phyloP scores from a whole-genome alignment of 2,888 invertebrate species.

The Chymomyza caudatula region DNA sequence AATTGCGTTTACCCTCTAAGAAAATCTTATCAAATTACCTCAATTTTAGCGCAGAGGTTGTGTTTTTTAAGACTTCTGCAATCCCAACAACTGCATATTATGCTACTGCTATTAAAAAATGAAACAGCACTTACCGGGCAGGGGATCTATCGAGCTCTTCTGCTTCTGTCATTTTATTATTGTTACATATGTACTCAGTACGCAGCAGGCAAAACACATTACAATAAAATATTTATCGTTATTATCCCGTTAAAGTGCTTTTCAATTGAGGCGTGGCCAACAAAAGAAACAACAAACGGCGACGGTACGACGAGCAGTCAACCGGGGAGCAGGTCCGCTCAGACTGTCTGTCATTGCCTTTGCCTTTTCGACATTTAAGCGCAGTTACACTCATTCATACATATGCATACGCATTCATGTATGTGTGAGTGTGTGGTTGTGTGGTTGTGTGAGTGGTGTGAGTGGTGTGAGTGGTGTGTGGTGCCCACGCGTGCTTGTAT shows the following conservation, averaged over 20 bases:
- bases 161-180: background rate
- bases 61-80: no score
- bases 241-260: constrained; percentile 73
- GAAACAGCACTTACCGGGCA: background rate
- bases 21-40: no score
- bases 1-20: no score
- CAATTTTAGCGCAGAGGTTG: no score
- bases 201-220: constrained; percentile 45
- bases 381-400: background rate
- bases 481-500: constrained; percentile 5
- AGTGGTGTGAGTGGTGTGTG: constrained; percentile 13
- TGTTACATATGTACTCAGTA: background rate
- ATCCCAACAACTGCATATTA: constrained; percentile 54
- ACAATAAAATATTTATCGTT: constrained; percentile 75
- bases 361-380: constrained; percentile 7
- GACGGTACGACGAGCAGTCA: background rate
- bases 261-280: constrained; percentile 67
- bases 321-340: constrained; percentile 12
- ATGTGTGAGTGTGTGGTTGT: background rate
- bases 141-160: background rate
- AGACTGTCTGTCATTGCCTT: constrained; percentile 22
- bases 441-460: background rate
- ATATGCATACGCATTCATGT: background rate
- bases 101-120: constrained; percentile 32
- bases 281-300: background rate